Base-by-base conservation (phyloP, 92 coral and sea anemone genomes). In the Bergia sp. region DNA sequence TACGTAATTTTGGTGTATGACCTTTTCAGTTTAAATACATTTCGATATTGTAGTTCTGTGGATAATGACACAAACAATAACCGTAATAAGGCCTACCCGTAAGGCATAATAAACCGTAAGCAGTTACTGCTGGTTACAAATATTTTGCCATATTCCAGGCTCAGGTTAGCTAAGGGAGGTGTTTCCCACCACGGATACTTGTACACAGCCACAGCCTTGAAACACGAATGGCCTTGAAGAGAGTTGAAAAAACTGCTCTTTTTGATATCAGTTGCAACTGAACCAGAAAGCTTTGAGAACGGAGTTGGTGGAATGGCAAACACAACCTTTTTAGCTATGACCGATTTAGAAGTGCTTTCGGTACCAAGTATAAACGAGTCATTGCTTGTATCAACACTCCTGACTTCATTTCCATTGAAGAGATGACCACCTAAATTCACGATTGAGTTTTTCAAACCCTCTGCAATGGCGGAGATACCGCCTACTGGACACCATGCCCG, bases 111-210 rank as follows among this genome's bases (percentile, higher is more conserved):
- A 16, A 41, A 43, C 8, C 95, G 91, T 29, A 92, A 76, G 53
- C 95, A 93, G 86, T 88, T 91, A 43, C 91, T 89, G 58, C 76
- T 86, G 18, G 95, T 88, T 72, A 88, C 29, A 74, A 84, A 82
- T 49, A 13, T 45, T 79, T 90, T 93, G 18, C 86, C 86, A 40
- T 77, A 79, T 21, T 75, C 67, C 80, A 90, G 73, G 11, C 80
- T 66, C 36, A 77, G 84, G 45, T 84, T 45, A 39, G 79, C 85
- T 41, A 76, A 49, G 36, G 74, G 65, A 57, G 55, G 47, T 40
- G 18, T 44, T 66, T 85, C 77, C 92, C 89, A 90, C 89, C 92
- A 90, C 21, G 92, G 86, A 76, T 90, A 38, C 81, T 77, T 61
- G 43, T 49, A 90, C 89, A 90, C 69, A n/a, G 86, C 89, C 37